Base-by-base conservation (phyloP, 37 sponge, comb jelly and placozoan genomes). In the Haliclona indistincta region DNA sequence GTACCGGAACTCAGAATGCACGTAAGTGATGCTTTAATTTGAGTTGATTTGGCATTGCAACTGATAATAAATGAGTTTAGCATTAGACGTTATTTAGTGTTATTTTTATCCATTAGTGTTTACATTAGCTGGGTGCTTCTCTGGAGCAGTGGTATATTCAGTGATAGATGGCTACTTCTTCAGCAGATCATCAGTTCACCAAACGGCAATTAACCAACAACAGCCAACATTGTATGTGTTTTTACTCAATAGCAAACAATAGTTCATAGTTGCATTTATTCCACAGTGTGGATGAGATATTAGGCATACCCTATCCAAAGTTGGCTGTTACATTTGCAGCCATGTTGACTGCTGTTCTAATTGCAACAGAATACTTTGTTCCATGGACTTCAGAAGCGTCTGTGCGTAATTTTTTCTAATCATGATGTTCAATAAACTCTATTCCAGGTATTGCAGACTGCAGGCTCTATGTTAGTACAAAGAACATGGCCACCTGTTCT, bases 141-240 rank as follows among this genome's bases (percentile, higher is more conserved):
- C 54, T 33, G 87, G 87, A 22, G 87, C 81, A 25, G 54, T 87
- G 19, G 40, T 80, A 43, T 87, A 87, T 75, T 81, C 76, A 41
- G 45, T 45, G 17, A 23, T 87, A n/a, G 68, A 87, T 25, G 75
- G 81, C 11, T 67, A 32, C 56, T 20, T 78, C 36, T 51, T 4
- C 38, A 10, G 40, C 1, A n/a, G 23, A 34, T 2, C 60, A 33
- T 43, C 28, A 2, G 33, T 29, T n/a, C n/a, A n/a, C n/a, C n/a
- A n/a, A n/a, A n/a, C n/a, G n/a, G n/a, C n/a, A n/a, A n/a, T n/a
- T 55, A 2, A 4, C 56, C n/a, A 55, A 5, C 64, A 13, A 4
- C 4, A 28, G 28, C 7, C 60, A n/a, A 25, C 23, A 25, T 58
- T n/a, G 28, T n/a, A 20, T 58, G 25, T 58, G 13, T n/a, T n/a